phyloP scores from a whole-genome alignment of 2,888 invertebrate species.

The Nemurella pictetii region DNA sequence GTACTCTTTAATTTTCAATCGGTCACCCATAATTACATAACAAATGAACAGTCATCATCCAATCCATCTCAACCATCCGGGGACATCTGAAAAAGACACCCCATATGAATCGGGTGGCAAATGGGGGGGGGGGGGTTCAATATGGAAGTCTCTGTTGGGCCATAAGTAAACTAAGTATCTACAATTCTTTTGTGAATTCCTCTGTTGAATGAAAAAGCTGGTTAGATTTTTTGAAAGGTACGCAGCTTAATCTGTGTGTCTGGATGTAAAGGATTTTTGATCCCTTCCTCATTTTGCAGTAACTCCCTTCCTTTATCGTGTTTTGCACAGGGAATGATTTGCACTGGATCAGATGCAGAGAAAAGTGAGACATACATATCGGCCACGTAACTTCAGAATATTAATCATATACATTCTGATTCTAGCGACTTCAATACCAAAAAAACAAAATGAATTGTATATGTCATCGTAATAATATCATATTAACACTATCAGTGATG shows the following conservation, averaged over 20 bases:
- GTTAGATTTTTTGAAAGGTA: slow-evolving; percentile 28
- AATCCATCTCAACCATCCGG: not conserved
- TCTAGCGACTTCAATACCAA: too few relatives aligned
- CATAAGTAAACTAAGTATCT: not conserved
- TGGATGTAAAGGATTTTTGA: slow-evolving; percentile 27
- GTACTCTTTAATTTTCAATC: too few relatives aligned
- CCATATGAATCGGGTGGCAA: not conserved
- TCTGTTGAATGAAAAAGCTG: slow-evolving; percentile 26
- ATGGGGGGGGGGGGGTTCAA: not conserved
- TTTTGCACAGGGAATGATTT: not conserved
- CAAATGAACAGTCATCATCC: not conserved
- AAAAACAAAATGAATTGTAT: too few relatives aligned
- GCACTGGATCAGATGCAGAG: too few relatives aligned
- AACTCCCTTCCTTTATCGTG: not conserved
- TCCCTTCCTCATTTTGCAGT: slow-evolving; percentile 11
- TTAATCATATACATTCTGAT: too few relatives aligned
- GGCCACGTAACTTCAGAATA: too few relatives aligned
- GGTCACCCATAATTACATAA: too few relatives aligned
- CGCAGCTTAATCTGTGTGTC: slow-evolving; percentile 21
- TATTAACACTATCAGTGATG: too few relatives aligned
- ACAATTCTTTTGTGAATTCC: not conserved
- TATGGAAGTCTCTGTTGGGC: not conserved
- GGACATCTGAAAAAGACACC: not conserved
- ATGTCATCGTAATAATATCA: too few relatives aligned
- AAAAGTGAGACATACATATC: too few relatives aligned